Evolutionary conservation across 1,140 invertebrate genomes (phyloP), one percentile per base, ranked within the genome.

Genomic region (Frieseomelitta varia): DNA sequence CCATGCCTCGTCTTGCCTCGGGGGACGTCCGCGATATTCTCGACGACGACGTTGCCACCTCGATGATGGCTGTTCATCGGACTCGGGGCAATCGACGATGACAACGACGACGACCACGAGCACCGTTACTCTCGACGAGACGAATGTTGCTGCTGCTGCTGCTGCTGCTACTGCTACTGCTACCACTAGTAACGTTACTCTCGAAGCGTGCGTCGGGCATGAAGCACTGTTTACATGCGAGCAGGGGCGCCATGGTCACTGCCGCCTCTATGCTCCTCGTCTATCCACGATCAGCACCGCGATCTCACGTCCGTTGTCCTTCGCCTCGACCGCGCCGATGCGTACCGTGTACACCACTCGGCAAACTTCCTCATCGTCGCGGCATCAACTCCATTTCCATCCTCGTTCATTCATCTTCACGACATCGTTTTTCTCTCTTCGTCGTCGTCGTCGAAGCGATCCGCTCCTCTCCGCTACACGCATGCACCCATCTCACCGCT

Each of bases 141-240:
- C 68, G 12, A 61, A 61, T 61, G 24, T n/a, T n/a, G n/a, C 58
- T 55, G 17, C 51, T 65, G 56, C n/a, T 30, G 30, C 30, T 30
- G 30, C 30, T 30, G 30, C 30, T 30, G 30, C 1, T 30, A 2
- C 30, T 30, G 30, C 30, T 58, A 8, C 56, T 55, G 15, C 51
- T 56, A 47, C n/a, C 69, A 79, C n/a, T 27, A 58, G 53, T 39
- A 58, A 76, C 72, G 55, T 65, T 83, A 67, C 27, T 71, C n/a
- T 83, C 75, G 75, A 83, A 65, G 72, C 81, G 81, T 81, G 72
- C 71, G 47, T 85, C 73, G 73, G 77, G 73, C 84, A 56, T 80
- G 81, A 72, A 89, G 51, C 85, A 87, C 85, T 89, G 88, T 90
- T 90, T 90, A 90, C 82, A 87, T 84, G 68, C 77, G 75, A 87